Evolutionary conservation across 2,113 vertebrate genomes (phyloP), one percentile per base, ranked within the genome.

Genomic region (Sinosuthora webbiana): DNA sequence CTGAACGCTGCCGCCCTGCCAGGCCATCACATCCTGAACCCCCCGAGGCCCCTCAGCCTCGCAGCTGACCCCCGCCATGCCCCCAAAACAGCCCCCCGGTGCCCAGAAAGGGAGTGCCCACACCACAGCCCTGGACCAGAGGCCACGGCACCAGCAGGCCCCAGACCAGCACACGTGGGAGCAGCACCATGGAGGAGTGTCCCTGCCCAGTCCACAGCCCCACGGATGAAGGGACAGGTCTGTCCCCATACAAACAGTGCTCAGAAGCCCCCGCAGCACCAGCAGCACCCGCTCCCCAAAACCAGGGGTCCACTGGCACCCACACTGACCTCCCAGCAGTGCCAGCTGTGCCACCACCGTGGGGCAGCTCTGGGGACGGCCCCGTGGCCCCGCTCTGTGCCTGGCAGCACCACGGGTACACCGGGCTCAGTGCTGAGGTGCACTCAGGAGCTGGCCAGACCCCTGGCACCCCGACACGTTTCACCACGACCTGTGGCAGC

Each of bases 271-370:
- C 71, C 10, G 2, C 4, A 3, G 21, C 42, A 22, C n/a, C 81
- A 47, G 49, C 22, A 21, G 17, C 10, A 69, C 44, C 60, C 8
- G 1, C 41, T 39, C 30, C 47, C 76, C 75, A 27, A 45, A 44
- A 28, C 4, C 47, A 39, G 60, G 24, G 23, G 3, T 31, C 11
- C 7, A 1, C 47, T 9, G 35, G 33, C 39, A 20, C 15, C 55
- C 33, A 33, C 55, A 15, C 1, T 35, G 55, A 30, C 4, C 44
- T 39, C 45, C 9, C 2, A 1, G 73, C 44, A 37, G 33, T 13
- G 42, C 7, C 1, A 1, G 64, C 41, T n/a, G 56, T 41, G 49
- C 42, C 1, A 0, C 21, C 39, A 23, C 56, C 49, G 17, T 0
- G 2, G 65, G 23, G 33, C 52, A 89, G 56, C 47, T 50, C 56